phyloP scores from a whole-genome alignment of 92 coral and sea anemone genomes.

The Epizoanthus rinbou region DNA sequence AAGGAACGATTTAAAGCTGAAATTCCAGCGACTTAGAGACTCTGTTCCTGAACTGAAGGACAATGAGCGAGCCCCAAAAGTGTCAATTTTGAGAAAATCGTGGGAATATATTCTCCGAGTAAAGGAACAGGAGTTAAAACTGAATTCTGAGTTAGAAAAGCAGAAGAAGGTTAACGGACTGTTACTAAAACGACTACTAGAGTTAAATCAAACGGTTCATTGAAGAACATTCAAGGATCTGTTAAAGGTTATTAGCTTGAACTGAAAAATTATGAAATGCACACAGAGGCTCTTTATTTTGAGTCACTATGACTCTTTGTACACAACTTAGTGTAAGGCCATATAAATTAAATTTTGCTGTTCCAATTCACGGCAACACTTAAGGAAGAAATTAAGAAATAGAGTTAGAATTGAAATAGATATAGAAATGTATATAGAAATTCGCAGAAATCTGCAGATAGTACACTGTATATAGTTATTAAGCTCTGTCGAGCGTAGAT shows the following conservation, averaged over 20 bases:
- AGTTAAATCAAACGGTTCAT: slow-evolving; percentile 67
- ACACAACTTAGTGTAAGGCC: slow-evolving; percentile 42
- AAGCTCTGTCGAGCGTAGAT: slow-evolving; percentile 3
- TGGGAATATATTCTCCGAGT: slow-evolving; percentile 79
- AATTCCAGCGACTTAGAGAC: slow-evolving; percentile 96
- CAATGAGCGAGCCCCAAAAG: slow-evolving; percentile 97
- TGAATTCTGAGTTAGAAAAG: slow-evolving; percentile 67
- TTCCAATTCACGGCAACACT: neutral
- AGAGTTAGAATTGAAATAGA: slow-evolving; percentile 1
- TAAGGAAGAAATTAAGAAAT: slow-evolving; percentile 1
- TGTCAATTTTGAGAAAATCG: slow-evolving; percentile 90
- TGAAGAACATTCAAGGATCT: slow-evolving; percentile 12
- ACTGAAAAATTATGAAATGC: slow-evolving; percentile 1
- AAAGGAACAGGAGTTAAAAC: slow-evolving; percentile 80
- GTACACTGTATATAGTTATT: slow-evolving; percentile 5
- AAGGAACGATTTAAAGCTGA: slow-evolving; percentile 92
- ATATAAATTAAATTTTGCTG: slow-evolving; percentile 54
- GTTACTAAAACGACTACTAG: slow-evolving; percentile 78
- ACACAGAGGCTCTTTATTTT: slow-evolving; percentile 3
- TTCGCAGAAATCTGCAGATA: slow-evolving; percentile 18
- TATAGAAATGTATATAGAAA: slow-evolving; percentile 12
- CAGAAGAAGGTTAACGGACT: slow-evolving; percentile 86
- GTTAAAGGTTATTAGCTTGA: slow-evolving; percentile 13
- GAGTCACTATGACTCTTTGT: slow-evolving; percentile 30
- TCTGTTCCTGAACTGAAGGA: slow-evolving; percentile 93